Conservation (phyloP, 2,113 vertebrate species). For the Microcebus griseorufus region DNA sequence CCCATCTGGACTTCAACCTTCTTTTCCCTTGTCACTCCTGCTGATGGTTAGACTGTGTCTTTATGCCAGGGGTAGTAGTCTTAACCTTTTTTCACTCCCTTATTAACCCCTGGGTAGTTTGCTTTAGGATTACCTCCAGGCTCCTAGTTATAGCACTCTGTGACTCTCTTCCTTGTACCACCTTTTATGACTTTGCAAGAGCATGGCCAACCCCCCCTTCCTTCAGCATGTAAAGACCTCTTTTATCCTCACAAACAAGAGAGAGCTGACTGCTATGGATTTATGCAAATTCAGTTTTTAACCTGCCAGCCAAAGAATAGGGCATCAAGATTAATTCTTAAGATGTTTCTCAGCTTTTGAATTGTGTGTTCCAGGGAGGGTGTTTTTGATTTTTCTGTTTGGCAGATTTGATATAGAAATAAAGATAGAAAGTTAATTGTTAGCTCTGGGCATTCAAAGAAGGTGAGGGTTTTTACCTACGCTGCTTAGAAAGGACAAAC, state of each 20-base stretch:
- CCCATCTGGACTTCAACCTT: neutral
- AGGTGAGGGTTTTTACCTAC: constrained; percentile 38
- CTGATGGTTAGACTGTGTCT: neutral
- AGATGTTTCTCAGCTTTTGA: constrained; percentile 67
- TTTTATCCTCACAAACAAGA: constrained; percentile 55
- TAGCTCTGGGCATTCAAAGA: constrained; percentile 65
- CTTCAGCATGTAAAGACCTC: constrained; percentile 9
- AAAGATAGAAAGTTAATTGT: constrained; percentile 72
- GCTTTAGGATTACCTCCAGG: constrained; percentile 15
- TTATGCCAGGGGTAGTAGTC: neutral
- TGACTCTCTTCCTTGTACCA: neutral
- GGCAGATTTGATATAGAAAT: constrained; percentile 63
- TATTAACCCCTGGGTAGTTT: neutral
- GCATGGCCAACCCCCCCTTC: neutral
- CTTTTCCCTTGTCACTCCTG: neutral
- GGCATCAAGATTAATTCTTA: constrained; percentile 58
- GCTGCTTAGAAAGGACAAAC: constrained; percentile 53
- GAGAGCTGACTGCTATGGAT: constrained; percentile 35
- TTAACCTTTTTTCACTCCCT: neutral
- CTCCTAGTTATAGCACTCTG: neutral
- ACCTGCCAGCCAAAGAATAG: constrained; percentile 63
- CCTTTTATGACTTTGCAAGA: constrained; percentile 1
- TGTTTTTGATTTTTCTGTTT: constrained; percentile 67
- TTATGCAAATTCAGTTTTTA: constrained; percentile 75
- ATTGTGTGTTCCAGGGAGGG: constrained; percentile 59